These are phyloP conservation scores for Eulemur macaco DNA, from an alignment of 2,113 vertebrate species.

Conservation along the genomic window DNA sequence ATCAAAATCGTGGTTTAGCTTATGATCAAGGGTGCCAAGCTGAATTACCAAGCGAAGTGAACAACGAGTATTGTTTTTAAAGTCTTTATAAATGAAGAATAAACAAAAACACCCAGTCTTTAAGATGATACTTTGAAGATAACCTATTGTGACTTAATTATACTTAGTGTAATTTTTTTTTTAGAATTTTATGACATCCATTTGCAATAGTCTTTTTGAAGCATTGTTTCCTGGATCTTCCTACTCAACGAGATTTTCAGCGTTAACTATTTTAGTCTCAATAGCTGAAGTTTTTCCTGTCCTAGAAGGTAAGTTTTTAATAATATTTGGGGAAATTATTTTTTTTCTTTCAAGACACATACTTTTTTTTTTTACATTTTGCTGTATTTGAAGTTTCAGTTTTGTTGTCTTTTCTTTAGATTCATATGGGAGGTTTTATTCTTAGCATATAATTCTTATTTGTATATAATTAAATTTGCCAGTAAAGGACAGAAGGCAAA, in stretches of 20 bases:
- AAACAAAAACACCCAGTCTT: neutral
- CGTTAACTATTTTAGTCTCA: constrained; percentile 90
- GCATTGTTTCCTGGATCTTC: constrained; percentile 93
- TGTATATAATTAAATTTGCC: constrained; percentile 32
- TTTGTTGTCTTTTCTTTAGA: constrained; percentile 27
- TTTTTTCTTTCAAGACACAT: neutral
- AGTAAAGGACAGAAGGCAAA: neutral
- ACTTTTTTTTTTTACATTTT: neutral
- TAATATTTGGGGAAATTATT: neutral
- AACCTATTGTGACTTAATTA: neutral
- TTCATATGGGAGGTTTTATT: neutral
- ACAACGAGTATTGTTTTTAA: neutral
- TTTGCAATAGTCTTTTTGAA: constrained; percentile 90
- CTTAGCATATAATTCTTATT: neutral
- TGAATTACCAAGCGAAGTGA: neutral
- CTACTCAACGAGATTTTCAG: constrained; percentile 92
- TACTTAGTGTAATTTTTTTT: constrained; percentile 40
- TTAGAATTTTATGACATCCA: constrained; percentile 92
- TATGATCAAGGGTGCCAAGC: neutral
- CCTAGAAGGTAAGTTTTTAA: constrained; percentile 79
- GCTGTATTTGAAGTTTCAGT: neutral
- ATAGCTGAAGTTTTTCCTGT: constrained; percentile 89
- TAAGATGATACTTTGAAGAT: neutral
- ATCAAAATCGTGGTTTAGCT: neutral
- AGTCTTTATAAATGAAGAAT: neutral